These are phyloP conservation scores for Panzeria rudis DNA, from an alignment of 2,888 invertebrate genomes.

Conservation along the genomic window DNA sequence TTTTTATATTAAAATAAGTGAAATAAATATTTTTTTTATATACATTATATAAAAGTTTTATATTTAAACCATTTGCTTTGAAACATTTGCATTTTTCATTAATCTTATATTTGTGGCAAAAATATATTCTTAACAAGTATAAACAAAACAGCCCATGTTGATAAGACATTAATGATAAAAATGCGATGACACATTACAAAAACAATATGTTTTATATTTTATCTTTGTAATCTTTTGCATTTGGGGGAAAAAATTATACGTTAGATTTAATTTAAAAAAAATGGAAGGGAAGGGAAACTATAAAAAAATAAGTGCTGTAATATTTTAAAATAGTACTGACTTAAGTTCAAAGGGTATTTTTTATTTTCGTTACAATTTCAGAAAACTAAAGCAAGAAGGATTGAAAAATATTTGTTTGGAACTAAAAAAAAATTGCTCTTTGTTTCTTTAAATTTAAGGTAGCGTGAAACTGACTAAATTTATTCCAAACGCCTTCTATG, in stretches of 20 bases:
- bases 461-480: background rate
- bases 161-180: background rate
- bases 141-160: background rate
- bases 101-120: background rate
- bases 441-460: too few species aligned
- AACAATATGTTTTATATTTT: background rate
- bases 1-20: too few species aligned
- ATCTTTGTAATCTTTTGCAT: background rate
- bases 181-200: background rate
- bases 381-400: too few species aligned
- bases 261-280: background rate
- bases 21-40: background rate
- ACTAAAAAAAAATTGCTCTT: too few species aligned
- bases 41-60: background rate
- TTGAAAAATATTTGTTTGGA: too few species aligned
- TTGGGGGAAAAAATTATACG: background rate
- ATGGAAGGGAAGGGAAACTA: background rate
- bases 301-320: slow-evolving; percentile 22
- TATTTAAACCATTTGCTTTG: slow-evolving; percentile 3
- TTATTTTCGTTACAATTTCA: too few species aligned
- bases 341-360: background rate
- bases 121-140: background rate
- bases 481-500: background rate
- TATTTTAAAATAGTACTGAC: background rate
- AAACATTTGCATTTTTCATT: slow-evolving; percentile 57